A percentile compares a stretch with the other conserved stretches of the same genome.
These are phyloP conservation scores for Cactoblastis cactorum DNA, from an alignment of 2,888 invertebrate genomes.

Conservation along the genomic window DNA sequence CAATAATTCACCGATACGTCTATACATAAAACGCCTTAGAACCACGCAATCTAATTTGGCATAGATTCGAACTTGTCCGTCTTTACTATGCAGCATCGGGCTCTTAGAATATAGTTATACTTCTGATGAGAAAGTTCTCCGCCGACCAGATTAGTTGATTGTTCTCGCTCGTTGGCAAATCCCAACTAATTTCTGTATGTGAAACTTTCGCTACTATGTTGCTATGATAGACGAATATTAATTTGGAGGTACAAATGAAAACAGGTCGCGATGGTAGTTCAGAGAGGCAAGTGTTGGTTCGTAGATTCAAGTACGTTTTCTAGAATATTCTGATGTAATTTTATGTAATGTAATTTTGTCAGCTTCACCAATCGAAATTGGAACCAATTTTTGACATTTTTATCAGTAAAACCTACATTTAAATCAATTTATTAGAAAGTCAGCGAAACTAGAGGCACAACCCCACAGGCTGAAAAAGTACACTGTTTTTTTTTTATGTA, in stretches of 20 bases:
- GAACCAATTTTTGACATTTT: too few relatives aligned
- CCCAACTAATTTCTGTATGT: conserved; percentile 6
- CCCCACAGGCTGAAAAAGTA: too few relatives aligned
- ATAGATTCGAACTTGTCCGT: background rate
- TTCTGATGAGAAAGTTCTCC: background rate
- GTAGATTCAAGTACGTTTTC: too few relatives aligned
- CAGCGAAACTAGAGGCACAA: too few relatives aligned
- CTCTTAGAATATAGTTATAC: background rate
- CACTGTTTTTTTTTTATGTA: too few relatives aligned
- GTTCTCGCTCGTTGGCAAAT: background rate
- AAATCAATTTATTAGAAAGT: too few relatives aligned
- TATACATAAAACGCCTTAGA: background rate
- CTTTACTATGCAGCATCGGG: background rate
- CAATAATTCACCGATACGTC: background rate
- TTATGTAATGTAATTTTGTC: too few relatives aligned
- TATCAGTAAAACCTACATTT: too few relatives aligned
- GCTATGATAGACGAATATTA: conserved; percentile 1
- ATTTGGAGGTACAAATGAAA: background rate
- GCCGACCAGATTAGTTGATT: conserved; percentile 6
- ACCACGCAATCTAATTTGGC: background rate
- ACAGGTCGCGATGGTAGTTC: too few relatives aligned
- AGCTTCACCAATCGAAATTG: too few relatives aligned
- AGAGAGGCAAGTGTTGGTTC: too few relatives aligned
- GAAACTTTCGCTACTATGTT: background rate
- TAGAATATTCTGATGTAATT: too few relatives aligned